phyloP scores from a whole-genome alignment of 2,113 vertebrate genomes.

The Mobula hypostoma region DNA sequence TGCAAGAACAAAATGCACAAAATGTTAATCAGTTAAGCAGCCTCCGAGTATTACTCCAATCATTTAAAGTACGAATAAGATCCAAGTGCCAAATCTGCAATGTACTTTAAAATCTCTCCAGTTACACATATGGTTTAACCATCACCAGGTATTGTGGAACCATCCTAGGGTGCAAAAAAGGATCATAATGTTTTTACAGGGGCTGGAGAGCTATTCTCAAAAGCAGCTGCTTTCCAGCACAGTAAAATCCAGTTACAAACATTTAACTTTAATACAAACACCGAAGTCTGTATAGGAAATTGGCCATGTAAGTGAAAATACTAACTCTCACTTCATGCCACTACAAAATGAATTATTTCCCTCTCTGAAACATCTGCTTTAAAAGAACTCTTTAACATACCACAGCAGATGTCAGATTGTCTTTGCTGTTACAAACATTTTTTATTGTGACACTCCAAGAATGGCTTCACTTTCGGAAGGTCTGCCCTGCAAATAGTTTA shows the following conservation, averaged over 20 bases:
- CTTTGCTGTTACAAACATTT: slow-evolving; percentile 70
- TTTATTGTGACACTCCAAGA: slow-evolving; percentile 69
- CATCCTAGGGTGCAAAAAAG: not conserved
- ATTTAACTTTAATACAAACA: not conserved
- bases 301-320: not conserved
- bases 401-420: slow-evolving; percentile 77
- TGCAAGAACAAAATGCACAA: not conserved
- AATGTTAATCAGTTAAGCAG: slow-evolving; percentile 12
- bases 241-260: not conserved
- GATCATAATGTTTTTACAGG: no score
- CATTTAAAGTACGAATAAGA: not conserved
- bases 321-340: slow-evolving; percentile 19
- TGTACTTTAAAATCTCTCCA: not conserved
- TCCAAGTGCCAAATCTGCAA: not conserved
- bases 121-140: not conserved
- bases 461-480: slow-evolving; percentile 56
- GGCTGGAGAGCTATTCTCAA: not conserved
- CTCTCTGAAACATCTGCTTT: slow-evolving; percentile 64
- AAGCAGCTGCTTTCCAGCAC: not conserved
- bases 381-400: slow-evolving; percentile 49
- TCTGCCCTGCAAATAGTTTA: not conserved
- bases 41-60: not conserved
- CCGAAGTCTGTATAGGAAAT: not conserved
- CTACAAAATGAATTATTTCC: slow-evolving; percentile 44
- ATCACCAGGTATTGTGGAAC: not conserved